Percentiles rank a stretch among this genome's conserved stretches.
Evolutionary conservation across 1,140 invertebrate species (phyloP).

Genomic region (Agrilus planipennis): DNA sequence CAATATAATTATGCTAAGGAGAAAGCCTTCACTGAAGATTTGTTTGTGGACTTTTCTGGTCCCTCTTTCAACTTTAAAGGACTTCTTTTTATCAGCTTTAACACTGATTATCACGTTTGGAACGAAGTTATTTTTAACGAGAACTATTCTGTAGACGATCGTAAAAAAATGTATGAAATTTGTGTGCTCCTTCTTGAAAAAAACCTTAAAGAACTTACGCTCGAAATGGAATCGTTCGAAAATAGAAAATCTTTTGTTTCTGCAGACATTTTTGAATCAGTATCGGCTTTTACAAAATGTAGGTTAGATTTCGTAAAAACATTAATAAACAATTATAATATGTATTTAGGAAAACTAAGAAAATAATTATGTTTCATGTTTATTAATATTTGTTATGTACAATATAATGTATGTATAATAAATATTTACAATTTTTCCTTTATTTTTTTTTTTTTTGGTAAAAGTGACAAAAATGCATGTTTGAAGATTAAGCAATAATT

Average conservation of each 20-base stretch:
- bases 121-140: constrained; percentile 19
- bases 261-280: neutral
- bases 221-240: constrained; percentile 4
- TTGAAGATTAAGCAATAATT: too few species aligned
- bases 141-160: constrained; percentile 12
- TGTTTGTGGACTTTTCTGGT: constrained; percentile 31
- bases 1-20: constrained; percentile 39
- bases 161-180: constrained; percentile 13
- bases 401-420: too few species aligned
- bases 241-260: neutral
- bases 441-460: too few species aligned
- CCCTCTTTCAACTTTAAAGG: constrained; percentile 36
- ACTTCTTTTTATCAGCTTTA: constrained; percentile 31
- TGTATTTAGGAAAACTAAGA: too few species aligned
- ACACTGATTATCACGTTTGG: constrained; percentile 14
- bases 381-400: too few species aligned
- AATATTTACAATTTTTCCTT: too few species aligned
- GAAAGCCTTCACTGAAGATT: constrained; percentile 36
- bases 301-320: constrained; percentile 11
- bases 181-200: constrained; percentile 10
- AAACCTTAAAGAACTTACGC: constrained; percentile 6
- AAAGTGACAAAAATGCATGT: too few species aligned
- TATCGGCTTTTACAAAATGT: constrained; percentile 15
- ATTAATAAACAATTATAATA: too few species aligned
- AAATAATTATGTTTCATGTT: too few species aligned